Evolutionary conservation across 2,113 vertebrate species (phyloP).

Genomic region (Euleptes europaea): DNA sequence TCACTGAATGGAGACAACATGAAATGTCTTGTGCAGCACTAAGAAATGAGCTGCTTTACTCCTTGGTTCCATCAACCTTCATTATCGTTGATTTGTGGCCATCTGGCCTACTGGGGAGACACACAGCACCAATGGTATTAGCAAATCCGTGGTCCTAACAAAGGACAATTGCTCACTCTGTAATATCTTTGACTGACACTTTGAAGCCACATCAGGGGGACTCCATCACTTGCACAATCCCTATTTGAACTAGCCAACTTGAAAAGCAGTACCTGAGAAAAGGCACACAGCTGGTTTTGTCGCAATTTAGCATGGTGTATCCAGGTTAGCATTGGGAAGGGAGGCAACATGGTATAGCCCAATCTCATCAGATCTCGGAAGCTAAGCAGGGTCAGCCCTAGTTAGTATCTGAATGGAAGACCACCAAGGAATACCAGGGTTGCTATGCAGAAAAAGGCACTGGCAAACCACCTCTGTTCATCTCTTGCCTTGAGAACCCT

Average conservation of each 20-base stretch:
- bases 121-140: background rate
- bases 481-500: too few relatives aligned
- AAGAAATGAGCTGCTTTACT: background rate
- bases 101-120: background rate
- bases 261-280: background rate
- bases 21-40: background rate
- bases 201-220: background rate
- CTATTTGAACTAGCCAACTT: background rate
- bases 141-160: constrained; percentile 4
- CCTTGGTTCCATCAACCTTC: constrained; percentile 8
- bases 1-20: constrained; percentile 25
- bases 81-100: constrained; percentile 12
- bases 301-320: background rate
- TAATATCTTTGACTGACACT: background rate
- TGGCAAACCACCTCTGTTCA: too few relatives aligned
- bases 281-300: background rate
- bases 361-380: too few relatives aligned
- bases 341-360: too few relatives aligned
- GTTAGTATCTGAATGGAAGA: too few relatives aligned
- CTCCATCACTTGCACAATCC: background rate
- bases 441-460: too few relatives aligned
- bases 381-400: too few relatives aligned
- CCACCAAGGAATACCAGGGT: too few relatives aligned
- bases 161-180: background rate
- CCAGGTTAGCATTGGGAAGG: background rate